phyloP scores from a whole-genome alignment of 1,140 invertebrate genomes.

The Phenacoccus solenopsis region DNA sequence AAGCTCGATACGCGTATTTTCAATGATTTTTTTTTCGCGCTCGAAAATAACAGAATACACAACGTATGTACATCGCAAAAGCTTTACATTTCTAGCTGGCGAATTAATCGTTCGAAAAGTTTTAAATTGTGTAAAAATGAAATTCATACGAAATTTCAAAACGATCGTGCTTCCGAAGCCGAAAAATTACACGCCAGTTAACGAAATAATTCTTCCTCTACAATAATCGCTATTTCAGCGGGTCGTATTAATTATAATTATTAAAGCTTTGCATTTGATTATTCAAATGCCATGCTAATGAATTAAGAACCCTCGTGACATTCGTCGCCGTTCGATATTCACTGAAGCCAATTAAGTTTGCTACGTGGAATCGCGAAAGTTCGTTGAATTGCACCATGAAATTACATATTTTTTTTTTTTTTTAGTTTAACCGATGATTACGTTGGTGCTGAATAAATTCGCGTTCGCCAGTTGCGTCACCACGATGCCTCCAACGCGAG shows the following conservation, averaged over 20 bases:
- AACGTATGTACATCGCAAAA: too few species aligned
- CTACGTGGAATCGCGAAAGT: background rate
- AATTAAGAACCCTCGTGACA: background rate
- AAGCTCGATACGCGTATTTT: too few species aligned
- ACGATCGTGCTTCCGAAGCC: too few species aligned
- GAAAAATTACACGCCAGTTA: too few species aligned
- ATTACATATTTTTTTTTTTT: background rate
- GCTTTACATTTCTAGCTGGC: too few species aligned
- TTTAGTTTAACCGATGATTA: background rate
- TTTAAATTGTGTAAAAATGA: too few species aligned
- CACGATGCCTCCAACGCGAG: background rate
- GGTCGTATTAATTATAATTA: background rate
- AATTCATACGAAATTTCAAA: too few species aligned
- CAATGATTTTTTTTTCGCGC: too few species aligned
- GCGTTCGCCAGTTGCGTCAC: background rate
- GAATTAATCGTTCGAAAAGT: too few species aligned
- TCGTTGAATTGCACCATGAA: background rate
- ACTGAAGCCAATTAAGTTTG: background rate
- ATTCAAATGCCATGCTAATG: background rate
- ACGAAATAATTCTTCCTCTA: background rate
- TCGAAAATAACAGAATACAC: too few species aligned
- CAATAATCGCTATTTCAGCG: background rate
- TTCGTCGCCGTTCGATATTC: background rate
- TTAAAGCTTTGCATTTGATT: slow-evolving; percentile 1
- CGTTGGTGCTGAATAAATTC: background rate